Conservation (phyloP, 2,797 vertebrate species). For the Gymnocypris eckloni region DNA sequence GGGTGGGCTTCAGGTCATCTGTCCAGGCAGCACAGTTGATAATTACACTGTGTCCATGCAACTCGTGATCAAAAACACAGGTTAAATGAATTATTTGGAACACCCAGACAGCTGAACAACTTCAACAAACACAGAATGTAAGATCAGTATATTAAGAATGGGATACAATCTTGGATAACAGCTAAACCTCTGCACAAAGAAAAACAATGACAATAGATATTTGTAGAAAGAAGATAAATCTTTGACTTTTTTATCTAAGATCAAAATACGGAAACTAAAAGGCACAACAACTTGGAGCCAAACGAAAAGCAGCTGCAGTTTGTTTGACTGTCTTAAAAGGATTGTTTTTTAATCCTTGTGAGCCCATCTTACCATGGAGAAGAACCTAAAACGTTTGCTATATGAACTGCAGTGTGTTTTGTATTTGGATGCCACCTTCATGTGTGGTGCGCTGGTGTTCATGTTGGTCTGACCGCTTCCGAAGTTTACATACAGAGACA, state of each 20-base stretch:
- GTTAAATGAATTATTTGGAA: background rate
- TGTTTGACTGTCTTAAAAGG: background rate
- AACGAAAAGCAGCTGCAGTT: constrained; percentile 20
- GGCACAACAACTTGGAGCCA: background rate
- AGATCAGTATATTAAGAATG: background rate
- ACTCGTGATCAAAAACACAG: background rate
- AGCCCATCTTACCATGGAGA: background rate
- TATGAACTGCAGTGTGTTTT: background rate
- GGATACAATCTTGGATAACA: background rate
- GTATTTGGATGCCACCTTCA: constrained; percentile 22
- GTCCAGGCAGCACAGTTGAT: background rate
- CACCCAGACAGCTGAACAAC: constrained; percentile 7
- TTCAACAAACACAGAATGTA: background rate
- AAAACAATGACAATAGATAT: constrained; percentile 1
- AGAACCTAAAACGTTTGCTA: background rate
- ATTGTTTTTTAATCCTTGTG: background rate
- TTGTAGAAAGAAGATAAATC: constrained; percentile 1
- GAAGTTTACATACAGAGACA: constrained; percentile 58
- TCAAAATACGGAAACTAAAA: constrained; percentile 19
- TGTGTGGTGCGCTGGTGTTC: constrained; percentile 11
- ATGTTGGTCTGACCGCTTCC: constrained; percentile 26
- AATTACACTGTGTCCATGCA: background rate
- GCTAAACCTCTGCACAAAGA: constrained; percentile 9
- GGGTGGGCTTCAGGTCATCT: constrained; percentile 15
- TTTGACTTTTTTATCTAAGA: constrained; percentile 6